Evolutionary conservation across 2,797 vertebrate species (phyloP).

Genomic region (Thamnophis elegans): DNA sequence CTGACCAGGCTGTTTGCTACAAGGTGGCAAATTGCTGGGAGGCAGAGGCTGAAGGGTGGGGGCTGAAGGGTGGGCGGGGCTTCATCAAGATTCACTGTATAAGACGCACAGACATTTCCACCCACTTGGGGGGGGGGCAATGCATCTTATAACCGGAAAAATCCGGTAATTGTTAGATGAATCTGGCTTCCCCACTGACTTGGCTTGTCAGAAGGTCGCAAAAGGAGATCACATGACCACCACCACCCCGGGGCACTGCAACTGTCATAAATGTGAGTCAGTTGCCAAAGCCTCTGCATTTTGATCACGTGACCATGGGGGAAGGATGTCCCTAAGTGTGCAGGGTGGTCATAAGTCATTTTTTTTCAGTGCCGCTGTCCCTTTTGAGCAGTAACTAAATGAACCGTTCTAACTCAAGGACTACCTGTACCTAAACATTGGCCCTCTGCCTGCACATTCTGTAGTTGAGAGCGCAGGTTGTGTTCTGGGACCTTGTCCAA

Average conservation of each 20-base stretch:
- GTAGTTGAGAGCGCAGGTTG: neutral
- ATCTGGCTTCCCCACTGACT: neutral
- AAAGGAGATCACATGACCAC: neutral
- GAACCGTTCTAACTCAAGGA: neutral
- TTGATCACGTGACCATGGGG: neutral
- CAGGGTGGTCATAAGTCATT: neutral
- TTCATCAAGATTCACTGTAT: too few species aligned
- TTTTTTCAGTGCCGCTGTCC: neutral
- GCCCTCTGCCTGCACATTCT: neutral
- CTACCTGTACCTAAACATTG: neutral
- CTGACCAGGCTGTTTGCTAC: too few species aligned
- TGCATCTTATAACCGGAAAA: too few species aligned
- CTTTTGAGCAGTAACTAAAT: neutral
- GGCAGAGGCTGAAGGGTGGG: too few species aligned
- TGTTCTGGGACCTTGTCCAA: neutral
- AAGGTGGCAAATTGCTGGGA: too few species aligned
- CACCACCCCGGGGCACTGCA: accelerated
- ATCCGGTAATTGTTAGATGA: neutral
- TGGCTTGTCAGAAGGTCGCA: neutral
- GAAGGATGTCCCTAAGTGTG: neutral
- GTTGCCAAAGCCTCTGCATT: neutral
- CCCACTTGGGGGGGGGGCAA: too few species aligned
- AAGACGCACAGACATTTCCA: too few species aligned
- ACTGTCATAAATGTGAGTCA: neutral
- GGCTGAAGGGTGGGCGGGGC: too few species aligned